These are phyloP conservation scores for Caiman crocodilus DNA, from an alignment of 2,797 vertebrate genomes.

Conservation along the genomic window DNA sequence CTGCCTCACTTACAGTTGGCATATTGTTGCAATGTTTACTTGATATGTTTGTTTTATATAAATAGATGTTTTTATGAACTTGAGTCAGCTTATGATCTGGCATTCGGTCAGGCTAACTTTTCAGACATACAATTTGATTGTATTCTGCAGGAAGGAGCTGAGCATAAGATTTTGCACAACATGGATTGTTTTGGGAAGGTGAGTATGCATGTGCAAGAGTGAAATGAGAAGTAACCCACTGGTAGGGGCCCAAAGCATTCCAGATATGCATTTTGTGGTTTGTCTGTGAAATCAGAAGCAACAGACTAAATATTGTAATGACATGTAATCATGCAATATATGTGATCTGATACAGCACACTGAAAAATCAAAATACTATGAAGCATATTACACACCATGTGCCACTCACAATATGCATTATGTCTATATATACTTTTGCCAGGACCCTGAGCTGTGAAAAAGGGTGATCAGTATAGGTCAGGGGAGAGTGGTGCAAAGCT, in stretches of 20 bases:
- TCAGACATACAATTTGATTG: background rate
- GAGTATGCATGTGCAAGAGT: fast-evolving
- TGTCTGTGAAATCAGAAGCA: background rate
- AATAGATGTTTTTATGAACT: background rate
- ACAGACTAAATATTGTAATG: background rate
- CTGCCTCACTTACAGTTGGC: background rate
- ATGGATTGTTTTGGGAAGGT: fast-evolving
- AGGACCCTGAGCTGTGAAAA: background rate
- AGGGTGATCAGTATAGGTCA: background rate
- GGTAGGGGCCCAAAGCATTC: background rate
- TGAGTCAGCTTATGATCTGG: background rate
- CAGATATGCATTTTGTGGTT: fast-evolving
- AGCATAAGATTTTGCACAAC: background rate
- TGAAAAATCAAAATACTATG: background rate
- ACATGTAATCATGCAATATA: background rate
- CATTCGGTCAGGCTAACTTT: background rate
- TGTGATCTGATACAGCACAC: background rate
- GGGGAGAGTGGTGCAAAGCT: background rate
- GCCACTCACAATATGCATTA: background rate
- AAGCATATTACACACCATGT: fast-evolving
- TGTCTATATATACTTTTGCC: background rate
- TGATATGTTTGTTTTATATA: fast-evolving
- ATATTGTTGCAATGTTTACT: background rate
- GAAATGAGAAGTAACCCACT: background rate
- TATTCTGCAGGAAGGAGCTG: background rate